A percentile compares a stretch with the other conserved stretches of the same genome.
Conservation (phyloP, 1,140 invertebrate species). For the Drosophila suzukii region DNA sequence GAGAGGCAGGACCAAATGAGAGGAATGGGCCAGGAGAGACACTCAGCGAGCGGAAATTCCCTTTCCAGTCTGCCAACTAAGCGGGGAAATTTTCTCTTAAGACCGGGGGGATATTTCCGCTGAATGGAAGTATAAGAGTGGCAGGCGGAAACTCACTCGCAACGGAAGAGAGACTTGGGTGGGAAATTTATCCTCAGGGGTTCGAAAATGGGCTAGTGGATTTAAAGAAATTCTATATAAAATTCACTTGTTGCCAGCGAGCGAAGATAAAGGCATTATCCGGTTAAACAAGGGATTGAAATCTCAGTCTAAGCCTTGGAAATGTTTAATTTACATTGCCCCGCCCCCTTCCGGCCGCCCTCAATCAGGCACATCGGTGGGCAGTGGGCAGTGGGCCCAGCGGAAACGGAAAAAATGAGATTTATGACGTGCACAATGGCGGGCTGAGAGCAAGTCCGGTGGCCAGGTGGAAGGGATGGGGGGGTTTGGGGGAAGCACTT, state of each 20-base stretch:
- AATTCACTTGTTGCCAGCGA: slow-evolving; percentile 57
- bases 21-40: background rate
- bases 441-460: slow-evolving; percentile 11
- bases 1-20: background rate
- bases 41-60: slow-evolving; percentile 21
- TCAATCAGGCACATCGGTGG: slow-evolving; percentile 22
- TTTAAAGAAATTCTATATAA: slow-evolving; percentile 15
- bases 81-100: slow-evolving; percentile 53
- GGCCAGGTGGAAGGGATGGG: slow-evolving; percentile 20
- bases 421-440: slow-evolving; percentile 76
- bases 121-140: slow-evolving; percentile 68
- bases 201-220: slow-evolving; percentile 47
- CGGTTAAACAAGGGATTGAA: background rate
- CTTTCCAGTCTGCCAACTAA: slow-evolving; percentile 10
- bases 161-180: slow-evolving; percentile 9
- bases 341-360: background rate
- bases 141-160: background rate
- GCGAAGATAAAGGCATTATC: background rate
- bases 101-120: slow-evolving; percentile 10
- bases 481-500: slow-evolving; percentile 11
- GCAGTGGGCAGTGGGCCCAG: slow-evolving; percentile 63
- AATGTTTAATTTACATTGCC: slow-evolving; percentile 39
- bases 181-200: slow-evolving; percentile 24
- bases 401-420: slow-evolving; percentile 81
- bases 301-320: slow-evolving; percentile 1